Conservation (phyloP, 2,888 invertebrate genomes). For the Mycalesis mineus region DNA sequence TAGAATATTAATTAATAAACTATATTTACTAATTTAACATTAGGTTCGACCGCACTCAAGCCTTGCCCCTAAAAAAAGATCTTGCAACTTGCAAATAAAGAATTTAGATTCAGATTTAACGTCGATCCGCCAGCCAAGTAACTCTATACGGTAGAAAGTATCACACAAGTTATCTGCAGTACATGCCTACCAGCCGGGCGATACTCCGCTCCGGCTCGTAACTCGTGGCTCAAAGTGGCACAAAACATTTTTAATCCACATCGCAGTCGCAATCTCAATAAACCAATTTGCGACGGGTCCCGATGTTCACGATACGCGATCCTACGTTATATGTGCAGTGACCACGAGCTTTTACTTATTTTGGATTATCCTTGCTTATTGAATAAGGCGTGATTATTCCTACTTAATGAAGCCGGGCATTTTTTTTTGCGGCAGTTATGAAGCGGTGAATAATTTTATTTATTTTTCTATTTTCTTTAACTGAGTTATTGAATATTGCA, state of each 20-base stretch:
- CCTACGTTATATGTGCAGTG: slow-evolving; percentile 41
- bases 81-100: background rate
- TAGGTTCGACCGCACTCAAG: too few species aligned
- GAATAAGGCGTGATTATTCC: too few species aligned
- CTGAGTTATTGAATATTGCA: too few species aligned
- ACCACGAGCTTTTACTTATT: background rate
- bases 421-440: too few species aligned
- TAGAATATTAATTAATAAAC: too few species aligned
- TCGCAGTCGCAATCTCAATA: slow-evolving; percentile 63
- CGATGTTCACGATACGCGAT: slow-evolving; percentile 41
- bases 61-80: background rate
- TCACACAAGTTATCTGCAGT: slow-evolving; percentile 14
- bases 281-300: slow-evolving; percentile 64
- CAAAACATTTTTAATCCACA: slow-evolving; percentile 43
- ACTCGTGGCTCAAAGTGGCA: slow-evolving; percentile 25
- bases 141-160: slow-evolving; percentile 5
- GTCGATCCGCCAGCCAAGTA: background rate
- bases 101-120: background rate
- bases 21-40: too few species aligned
- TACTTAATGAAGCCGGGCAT: too few species aligned
- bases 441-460: too few species aligned
- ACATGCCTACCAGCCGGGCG: slow-evolving; percentile 1
- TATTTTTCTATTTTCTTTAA: too few species aligned
- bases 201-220: slow-evolving; percentile 2
- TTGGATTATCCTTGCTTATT: too few species aligned